Base-by-base conservation (phyloP, 2,113 vertebrate species). In the Bos indicus region DNA sequence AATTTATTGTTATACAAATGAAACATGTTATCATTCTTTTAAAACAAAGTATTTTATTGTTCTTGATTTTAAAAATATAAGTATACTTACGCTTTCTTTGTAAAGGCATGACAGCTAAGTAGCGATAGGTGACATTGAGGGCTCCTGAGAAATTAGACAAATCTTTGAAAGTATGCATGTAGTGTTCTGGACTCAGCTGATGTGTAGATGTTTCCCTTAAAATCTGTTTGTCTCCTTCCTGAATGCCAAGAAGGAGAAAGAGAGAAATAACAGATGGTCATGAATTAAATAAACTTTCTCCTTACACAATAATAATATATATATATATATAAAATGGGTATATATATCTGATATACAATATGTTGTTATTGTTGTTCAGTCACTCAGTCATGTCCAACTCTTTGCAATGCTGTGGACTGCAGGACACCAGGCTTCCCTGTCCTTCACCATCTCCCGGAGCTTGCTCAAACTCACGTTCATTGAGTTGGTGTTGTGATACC, bases 91-190 rank as follows among this genome's bases (percentile, higher is more conserved):
- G 99, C 98, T 99, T 99, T 95, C 99, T 99, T 88, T 99, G 99
- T 97, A 99, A 98, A 98, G 99, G 99, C n/a, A 99, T 99, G 54
- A 99, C 99, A 95, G 99, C 99, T 92, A 99, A 99, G 98, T 99
- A 99, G 80, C 99, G 99, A 98, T 99, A 99, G 52, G 99, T 99
- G 95, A 99, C 99, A 90, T 99, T 99, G 96, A 99, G 99, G 91
- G 99, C 99, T 98, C 99, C 99, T 95, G 99, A 99, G 98, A 99
- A 99, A 98, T 99, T 99, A 84, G 99, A 99, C 91, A 99, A 98
- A 97, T 99, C 99, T 99, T 99, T 99, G 98, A 99, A 99, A 51
- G 99, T 99, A 97, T 99, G 99, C 96, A 99, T 99, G 92, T 99
- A 99, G 98, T 99, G 99, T 88, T 99, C 99, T 67, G 99, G 99